A percentile compares a stretch with the other conserved stretches of the same genome.
Conservation (phyloP, 1,140 invertebrate species). For the Heliconius himera region DNA sequence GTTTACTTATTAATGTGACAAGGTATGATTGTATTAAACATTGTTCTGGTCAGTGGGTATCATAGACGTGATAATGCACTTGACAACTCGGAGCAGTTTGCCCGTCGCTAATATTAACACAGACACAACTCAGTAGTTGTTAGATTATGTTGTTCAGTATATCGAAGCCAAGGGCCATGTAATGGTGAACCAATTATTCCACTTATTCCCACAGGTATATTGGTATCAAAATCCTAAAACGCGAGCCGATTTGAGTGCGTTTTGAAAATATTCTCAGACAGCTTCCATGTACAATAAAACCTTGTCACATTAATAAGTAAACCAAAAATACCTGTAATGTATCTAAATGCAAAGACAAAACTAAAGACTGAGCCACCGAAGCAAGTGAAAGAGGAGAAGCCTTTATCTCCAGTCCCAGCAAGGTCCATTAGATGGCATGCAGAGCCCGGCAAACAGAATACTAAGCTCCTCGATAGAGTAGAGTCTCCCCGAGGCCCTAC, state of each 20-base stretch:
- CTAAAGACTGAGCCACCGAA: conserved; percentile 76
- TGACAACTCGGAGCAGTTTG: conserved; percentile 83
- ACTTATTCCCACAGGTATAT: conserved; percentile 89
- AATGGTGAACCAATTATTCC: conserved; percentile 92
- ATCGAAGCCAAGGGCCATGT: conserved; percentile 90
- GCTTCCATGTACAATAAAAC: conserved; percentile 94
- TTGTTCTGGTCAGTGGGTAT: conserved; percentile 83
- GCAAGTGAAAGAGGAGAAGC: conserved; percentile 66
- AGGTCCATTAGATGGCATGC: conserved; percentile 76
- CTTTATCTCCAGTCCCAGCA: conserved; percentile 58
- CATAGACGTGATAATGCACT: conserved; percentile 82
- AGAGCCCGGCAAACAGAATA: conserved; percentile 73
- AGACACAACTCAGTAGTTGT: conserved; percentile 87
- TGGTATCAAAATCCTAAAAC: conserved; percentile 94
- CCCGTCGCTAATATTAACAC: conserved; percentile 91
- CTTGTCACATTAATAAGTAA: conserved; percentile 90
- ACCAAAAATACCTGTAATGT: conserved; percentile 85
- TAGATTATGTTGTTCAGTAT: conserved; percentile 90
- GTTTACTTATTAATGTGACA: conserved; percentile 89
- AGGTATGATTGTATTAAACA: conserved; percentile 91
- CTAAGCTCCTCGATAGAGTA: conserved; percentile 70
- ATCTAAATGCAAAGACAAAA: conserved; percentile 77
- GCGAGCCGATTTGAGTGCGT: conserved; percentile 91
- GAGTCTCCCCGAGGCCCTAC: conserved; percentile 75
- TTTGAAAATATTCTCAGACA: conserved; percentile 95